phyloP scores from a whole-genome alignment of 2,888 invertebrate species.

The Azorinus chamasolen region DNA sequence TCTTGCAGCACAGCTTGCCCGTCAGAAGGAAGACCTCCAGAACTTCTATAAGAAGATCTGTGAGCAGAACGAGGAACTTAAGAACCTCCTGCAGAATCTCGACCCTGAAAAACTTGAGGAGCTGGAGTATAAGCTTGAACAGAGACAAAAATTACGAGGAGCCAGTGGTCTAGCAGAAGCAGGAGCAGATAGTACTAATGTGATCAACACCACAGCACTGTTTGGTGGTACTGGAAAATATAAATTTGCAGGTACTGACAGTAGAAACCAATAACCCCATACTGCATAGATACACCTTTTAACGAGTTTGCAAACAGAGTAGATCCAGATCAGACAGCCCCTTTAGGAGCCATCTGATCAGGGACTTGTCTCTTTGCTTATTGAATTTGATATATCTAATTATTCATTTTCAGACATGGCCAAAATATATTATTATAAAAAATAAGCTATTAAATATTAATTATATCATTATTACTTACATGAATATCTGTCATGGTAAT shows the following conservation, averaged over 20 bases:
- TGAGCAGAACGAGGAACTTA: conserved; percentile 82
- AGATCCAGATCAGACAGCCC: too few species aligned
- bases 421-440: too few species aligned
- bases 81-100: conserved; percentile 78
- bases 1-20: conserved; percentile 83
- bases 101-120: conserved; percentile 80
- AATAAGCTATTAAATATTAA: too few species aligned
- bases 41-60: conserved; percentile 82
- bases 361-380: too few species aligned
- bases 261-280: too few species aligned
- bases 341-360: too few species aligned
- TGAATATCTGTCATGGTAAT: too few species aligned
- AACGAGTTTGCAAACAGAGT: too few species aligned
- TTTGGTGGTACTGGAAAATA: conserved; percentile 66
- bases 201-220: conserved; percentile 70
- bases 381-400: too few species aligned
- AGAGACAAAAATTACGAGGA: conserved; percentile 55
- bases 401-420: too few species aligned
- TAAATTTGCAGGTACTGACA: conserved; percentile 75
- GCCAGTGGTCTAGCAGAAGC: conserved; percentile 65
- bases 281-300: too few species aligned
- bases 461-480: too few species aligned
- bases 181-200: conserved; percentile 67
- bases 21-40: conserved; percentile 82
- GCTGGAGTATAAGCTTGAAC: conserved; percentile 68